These are phyloP conservation scores for Gastrophysa polygoni DNA, from an alignment of 2,888 invertebrate genomes.

Conservation along the genomic window DNA sequence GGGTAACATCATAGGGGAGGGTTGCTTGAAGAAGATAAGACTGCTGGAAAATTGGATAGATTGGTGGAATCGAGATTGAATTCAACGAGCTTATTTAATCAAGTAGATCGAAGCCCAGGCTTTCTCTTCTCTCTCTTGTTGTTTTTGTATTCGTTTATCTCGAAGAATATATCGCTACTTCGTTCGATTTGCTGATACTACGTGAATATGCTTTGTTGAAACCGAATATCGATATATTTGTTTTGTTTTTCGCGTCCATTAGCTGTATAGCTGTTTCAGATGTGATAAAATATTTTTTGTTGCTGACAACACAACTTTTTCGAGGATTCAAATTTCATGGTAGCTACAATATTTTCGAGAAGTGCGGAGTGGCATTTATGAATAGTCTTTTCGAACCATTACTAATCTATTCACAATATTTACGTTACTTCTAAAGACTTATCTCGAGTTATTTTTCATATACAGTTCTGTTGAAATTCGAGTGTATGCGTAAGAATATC, in stretches of 20 bases:
- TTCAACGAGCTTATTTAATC: constrained; percentile 58
- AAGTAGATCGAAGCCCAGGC: constrained; percentile 47
- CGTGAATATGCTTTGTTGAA: constrained; percentile 34
- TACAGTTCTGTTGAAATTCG: no score
- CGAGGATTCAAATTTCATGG: not conserved
- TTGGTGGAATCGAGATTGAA: constrained; percentile 55
- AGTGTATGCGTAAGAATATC: no score
- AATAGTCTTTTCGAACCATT: no score
- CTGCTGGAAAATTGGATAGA: constrained; percentile 58
- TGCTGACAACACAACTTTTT: not conserved
- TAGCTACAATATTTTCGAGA: no score
- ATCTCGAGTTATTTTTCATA: no score
- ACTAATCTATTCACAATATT: no score
- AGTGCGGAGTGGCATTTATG: no score
- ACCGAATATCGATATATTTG: constrained; percentile 29
- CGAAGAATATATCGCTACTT: constrained; percentile 58
- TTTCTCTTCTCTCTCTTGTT: constrained; percentile 28
- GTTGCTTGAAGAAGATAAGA: constrained; percentile 55
- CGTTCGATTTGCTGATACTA: constrained; percentile 26
- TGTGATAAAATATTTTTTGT: not conserved
- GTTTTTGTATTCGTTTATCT: constrained; percentile 58
- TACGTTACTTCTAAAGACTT: no score
- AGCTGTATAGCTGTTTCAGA: not conserved
- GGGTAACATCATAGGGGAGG: constrained; percentile 55
- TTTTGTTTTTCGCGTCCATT: constrained; percentile 8